These are phyloP conservation scores for Noctuana brunneofusca DNA, from an alignment of 2,888 invertebrate species.

Conservation along the genomic window DNA sequence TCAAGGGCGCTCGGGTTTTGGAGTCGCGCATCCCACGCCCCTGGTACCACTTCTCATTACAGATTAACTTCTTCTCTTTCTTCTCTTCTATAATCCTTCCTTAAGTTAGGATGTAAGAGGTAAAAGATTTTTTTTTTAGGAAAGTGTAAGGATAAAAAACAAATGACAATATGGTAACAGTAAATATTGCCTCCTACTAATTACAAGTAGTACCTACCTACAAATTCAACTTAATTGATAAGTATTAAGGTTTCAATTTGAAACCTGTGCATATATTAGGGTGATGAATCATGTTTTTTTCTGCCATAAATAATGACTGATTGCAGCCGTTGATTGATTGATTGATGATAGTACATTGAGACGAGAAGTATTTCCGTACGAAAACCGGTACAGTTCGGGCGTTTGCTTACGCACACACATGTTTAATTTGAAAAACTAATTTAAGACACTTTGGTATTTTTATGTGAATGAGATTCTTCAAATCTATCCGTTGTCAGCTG, in stretches of 20 bases:
- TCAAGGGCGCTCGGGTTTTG: conserved; percentile 70
- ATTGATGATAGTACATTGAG: conserved; percentile 32
- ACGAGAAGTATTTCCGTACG: conserved; percentile 15
- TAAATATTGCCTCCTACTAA: too few relatives aligned
- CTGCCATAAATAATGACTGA: conserved; percentile 23
- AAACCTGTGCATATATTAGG: too few relatives aligned
- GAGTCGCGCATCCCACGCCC: conserved; percentile 56
- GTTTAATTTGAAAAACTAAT: conserved; percentile 20
- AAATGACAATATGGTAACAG: too few relatives aligned
- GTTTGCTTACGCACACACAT: conserved; percentile 21
- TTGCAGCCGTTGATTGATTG: conserved; percentile 36
- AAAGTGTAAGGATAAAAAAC: too few relatives aligned
- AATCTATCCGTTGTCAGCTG: conserved; percentile 37
- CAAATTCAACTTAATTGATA: too few relatives aligned
- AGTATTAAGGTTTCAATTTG: too few relatives aligned
- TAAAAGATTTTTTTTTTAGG: too few relatives aligned
- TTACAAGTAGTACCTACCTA: too few relatives aligned
- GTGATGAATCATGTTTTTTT: conserved; percentile 9
- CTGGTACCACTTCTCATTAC: conserved; percentile 2
- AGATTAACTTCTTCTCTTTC: too few relatives aligned
- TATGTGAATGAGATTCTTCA: conserved; percentile 34
- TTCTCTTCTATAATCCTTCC: too few relatives aligned
- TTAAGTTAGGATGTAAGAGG: too few relatives aligned
- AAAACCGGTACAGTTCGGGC: conserved; percentile 23
- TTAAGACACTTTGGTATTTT: conserved; percentile 3